Evolutionary conservation across 2,113 vertebrate species (phyloP).

Genomic region (Xenopus borealis): DNA sequence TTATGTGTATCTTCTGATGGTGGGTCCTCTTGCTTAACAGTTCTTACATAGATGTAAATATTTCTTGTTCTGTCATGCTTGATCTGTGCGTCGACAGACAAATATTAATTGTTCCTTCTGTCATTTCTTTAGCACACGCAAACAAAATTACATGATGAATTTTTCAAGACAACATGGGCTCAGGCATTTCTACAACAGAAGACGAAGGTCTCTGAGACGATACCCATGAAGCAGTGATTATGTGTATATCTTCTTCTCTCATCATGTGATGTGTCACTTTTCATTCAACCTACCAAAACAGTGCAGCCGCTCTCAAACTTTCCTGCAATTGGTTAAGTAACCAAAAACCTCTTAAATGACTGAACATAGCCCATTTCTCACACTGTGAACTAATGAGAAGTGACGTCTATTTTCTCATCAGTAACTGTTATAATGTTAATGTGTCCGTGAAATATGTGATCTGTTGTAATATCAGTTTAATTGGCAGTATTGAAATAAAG

Average conservation of each 20-base stretch:
- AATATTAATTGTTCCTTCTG: conserved; percentile 6
- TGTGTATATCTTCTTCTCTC: conserved; percentile 62
- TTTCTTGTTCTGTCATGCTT: too few species aligned
- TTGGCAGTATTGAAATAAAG: conserved; percentile 76
- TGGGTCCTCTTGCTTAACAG: too few species aligned
- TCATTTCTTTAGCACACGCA: conserved; percentile 85
- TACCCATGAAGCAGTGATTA: conserved; percentile 75
- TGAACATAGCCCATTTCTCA: conserved; percentile 68
- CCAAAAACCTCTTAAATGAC: conserved; percentile 65
- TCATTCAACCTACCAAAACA: conserved; percentile 62
- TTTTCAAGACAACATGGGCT: conserved; percentile 95
- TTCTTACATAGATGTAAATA: too few species aligned
- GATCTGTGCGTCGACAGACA: too few species aligned
- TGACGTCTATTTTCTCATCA: conserved; percentile 72
- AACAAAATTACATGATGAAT: conserved; percentile 99
- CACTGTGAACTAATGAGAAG: conserved; percentile 82
- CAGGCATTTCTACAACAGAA: conserved; percentile 96
- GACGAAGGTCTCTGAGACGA: conserved; percentile 89
- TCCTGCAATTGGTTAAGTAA: conserved; percentile 61
- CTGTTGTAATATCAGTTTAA: conserved; percentile 75
- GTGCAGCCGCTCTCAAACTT: conserved; percentile 67
- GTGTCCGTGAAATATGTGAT: conserved; percentile 74
- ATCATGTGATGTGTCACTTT: conserved; percentile 69
- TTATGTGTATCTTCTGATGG: too few species aligned
- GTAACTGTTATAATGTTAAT: conserved; percentile 75